A percentile compares a stretch with the other conserved stretches of the same genome.
Conservation (phyloP, 2,113 vertebrate genomes). For the Castor canadensis region DNA sequence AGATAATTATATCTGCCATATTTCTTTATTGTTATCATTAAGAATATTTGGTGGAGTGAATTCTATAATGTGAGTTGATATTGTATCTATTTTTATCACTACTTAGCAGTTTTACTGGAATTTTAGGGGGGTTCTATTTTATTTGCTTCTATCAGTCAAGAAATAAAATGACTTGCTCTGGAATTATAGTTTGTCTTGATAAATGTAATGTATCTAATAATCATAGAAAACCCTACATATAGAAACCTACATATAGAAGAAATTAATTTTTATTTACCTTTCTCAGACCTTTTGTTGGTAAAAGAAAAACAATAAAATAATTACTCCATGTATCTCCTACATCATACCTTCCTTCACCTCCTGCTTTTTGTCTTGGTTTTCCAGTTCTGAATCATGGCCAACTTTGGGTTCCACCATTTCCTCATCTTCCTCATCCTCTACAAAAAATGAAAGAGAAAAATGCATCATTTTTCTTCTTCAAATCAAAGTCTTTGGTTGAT, state of each 20-base stretch:
- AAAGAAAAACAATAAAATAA: background rate
- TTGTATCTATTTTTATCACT: background rate
- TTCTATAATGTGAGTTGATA: background rate
- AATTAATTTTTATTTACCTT: constrained; percentile 4
- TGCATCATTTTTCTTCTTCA: constrained; percentile 41
- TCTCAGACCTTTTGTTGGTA: background rate
- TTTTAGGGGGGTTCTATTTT: background rate
- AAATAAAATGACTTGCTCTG: background rate
- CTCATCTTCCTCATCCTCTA: constrained; percentile 97
- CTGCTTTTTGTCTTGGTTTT: constrained; percentile 91
- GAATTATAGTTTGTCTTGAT: background rate
- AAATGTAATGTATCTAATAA: background rate
- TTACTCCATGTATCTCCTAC: background rate
- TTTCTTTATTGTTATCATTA: background rate
- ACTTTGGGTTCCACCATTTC: constrained; percentile 92
- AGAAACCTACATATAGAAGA: too few species aligned
- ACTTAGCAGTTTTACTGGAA: background rate
- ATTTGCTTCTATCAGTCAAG: background rate
- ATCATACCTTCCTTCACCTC: constrained; percentile 94
- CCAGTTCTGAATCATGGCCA: constrained; percentile 89
- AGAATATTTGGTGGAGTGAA: background rate
- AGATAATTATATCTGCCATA: background rate
- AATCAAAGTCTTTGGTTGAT: constrained; percentile 67
- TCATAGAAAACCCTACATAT: background rate
- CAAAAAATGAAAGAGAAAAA: constrained; percentile 78